phyloP scores from a whole-genome alignment of 1,140 invertebrate species.

The Atta texana region DNA sequence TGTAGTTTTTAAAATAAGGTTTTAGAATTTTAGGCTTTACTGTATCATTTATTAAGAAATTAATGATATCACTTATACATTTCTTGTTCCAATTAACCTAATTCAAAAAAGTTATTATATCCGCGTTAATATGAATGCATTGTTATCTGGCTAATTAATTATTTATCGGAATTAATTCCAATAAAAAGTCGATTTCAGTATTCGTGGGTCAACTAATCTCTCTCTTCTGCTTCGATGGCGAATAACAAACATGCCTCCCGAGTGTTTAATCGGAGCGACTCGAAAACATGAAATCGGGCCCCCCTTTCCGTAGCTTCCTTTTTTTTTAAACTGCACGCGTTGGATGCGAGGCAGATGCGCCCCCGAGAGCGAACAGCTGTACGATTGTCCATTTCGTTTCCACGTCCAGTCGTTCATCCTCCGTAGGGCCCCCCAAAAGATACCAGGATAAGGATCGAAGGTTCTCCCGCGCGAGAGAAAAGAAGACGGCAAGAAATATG shows the following conservation, averaged over 20 bases:
- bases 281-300: slow-evolving; percentile 55
- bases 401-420: slow-evolving; percentile 74
- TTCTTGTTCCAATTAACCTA: background rate
- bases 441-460: slow-evolving; percentile 74
- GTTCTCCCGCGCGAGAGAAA: slow-evolving; percentile 42
- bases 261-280: slow-evolving; percentile 55
- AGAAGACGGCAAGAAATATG: slow-evolving; percentile 54
- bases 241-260: slow-evolving; percentile 52
- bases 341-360: slow-evolving; percentile 79
- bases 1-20: background rate
- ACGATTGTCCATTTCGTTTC: slow-evolving; percentile 80
- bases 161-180: background rate
- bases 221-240: slow-evolving; percentile 4
- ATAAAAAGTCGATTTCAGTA: slow-evolving; percentile 18
- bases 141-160: background rate
- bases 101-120: background rate
- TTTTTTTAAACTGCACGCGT: slow-evolving; percentile 69
- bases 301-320: slow-evolving; percentile 49
- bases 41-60: background rate
- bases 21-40: background rate
- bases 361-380: slow-evolving; percentile 81
- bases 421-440: slow-evolving; percentile 71
- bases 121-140: background rate
- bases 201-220: slow-evolving; percentile 9
- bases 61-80: background rate